Evolutionary conservation across 2,797 vertebrate genomes (phyloP).

Genomic region (Gallinago solitaria): DNA sequence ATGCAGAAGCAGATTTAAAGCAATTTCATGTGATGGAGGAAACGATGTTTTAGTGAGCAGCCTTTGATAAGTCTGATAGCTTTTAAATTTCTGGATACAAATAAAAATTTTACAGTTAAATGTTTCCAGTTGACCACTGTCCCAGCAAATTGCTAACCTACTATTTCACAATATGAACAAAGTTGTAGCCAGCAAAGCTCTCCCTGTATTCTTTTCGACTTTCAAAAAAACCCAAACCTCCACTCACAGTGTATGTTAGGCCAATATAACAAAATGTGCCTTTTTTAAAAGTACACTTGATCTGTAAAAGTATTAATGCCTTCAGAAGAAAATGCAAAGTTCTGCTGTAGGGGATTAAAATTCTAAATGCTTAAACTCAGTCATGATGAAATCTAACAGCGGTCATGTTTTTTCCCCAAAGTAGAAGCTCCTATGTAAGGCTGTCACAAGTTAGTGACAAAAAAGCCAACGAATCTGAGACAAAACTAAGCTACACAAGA

Average conservation of each 20-base stretch:
- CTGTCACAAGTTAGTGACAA: neutral
- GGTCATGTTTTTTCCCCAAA: neutral
- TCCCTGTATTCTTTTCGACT: neutral
- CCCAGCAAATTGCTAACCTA: neutral
- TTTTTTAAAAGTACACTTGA: neutral
- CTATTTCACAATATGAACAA: neutral
- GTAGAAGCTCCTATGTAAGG: neutral
- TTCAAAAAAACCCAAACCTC: neutral
- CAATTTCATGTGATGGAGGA: neutral
- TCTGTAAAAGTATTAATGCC: neutral
- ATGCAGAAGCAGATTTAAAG: neutral
- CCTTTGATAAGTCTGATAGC: neutral
- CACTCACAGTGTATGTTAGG: neutral
- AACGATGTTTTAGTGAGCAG: neutral
- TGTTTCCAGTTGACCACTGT: neutral
- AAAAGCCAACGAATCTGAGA: neutral
- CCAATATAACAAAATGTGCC: neutral
- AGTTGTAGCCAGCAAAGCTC: neutral
- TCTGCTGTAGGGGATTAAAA: neutral
- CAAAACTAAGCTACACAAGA: neutral
- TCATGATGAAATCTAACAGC: neutral
- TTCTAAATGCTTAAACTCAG: neutral
- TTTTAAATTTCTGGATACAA: no score
- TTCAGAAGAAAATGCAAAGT: neutral
- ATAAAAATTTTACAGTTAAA: neutral